phyloP scores from a whole-genome alignment of 37 sponge, comb jelly and placozoan genomes.

The Crambe crambe region DNA sequence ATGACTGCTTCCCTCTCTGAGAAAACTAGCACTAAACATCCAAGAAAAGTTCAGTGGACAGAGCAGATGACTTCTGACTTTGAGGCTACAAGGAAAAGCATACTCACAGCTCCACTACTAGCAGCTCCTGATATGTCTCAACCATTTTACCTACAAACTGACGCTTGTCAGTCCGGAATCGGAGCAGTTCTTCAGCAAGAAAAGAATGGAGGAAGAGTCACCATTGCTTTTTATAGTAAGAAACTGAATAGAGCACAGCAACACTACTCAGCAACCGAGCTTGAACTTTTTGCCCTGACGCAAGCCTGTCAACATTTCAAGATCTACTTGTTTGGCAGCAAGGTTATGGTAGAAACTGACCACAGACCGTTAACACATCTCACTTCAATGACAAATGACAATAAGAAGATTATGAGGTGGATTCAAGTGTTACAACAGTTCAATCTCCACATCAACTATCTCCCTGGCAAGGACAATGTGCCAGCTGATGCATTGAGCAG shows the following conservation, averaged over 20 bases:
- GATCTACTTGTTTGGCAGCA: neutral
- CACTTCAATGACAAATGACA: neutral
- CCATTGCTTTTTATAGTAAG: neutral
- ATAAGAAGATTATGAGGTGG: neutral
- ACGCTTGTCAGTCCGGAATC: neutral
- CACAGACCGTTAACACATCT: neutral
- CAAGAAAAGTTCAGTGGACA: neutral
- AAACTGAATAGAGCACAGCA: neutral
- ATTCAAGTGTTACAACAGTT: neutral
- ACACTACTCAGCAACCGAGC: constrained; percentile 3
- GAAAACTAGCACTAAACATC: constrained; percentile 1
- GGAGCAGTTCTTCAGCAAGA: neutral
- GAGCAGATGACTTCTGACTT: neutral
- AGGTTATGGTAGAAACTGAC: neutral
- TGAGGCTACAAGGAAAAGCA: neutral
- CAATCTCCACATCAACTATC: neutral
- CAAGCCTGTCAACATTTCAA: neutral
- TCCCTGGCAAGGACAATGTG: constrained; percentile 1
- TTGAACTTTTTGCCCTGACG: neutral
- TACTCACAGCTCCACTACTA: neutral
- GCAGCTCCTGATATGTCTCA: neutral
- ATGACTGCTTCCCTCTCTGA: constrained; percentile 7
- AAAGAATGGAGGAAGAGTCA: neutral
- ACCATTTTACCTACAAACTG: constrained; percentile 3
- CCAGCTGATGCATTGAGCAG: neutral